Base-by-base conservation (phyloP, 1,140 invertebrate genomes). In the Zaprionus nigranus region DNA sequence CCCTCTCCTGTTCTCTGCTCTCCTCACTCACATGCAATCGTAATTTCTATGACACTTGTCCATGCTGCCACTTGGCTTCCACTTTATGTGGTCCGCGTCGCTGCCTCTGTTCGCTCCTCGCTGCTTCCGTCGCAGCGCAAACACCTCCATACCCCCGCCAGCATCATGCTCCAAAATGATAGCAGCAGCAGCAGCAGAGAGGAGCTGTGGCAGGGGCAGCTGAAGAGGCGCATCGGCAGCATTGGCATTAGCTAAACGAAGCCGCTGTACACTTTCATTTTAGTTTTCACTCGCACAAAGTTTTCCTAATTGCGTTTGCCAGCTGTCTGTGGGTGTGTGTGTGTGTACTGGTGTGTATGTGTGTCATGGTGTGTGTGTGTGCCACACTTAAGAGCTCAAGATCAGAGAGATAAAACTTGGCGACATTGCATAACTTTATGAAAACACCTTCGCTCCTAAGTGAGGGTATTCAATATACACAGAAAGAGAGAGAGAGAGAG, bases 21-120 rank as follows among this genome's bases (percentile, higher is more conserved):
- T n/a, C 15, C 46, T 13, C 26, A 62, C 49, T 61, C 28, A 63
- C 24, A 53, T 53, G 56, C 64, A 79, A 76, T 75, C 75, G 69
- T 75, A 82, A 82, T 88, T 87, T 87, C 83, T 87, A 87, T 87
- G 84, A 75, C 83, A 87, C 83, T 87, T 87, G 83, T 87, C 84
- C 84, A 81, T 70, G 83, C 83, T 74, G 84, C 84, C 83, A 87
- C 83, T 87, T 88, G 83, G 88, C 83, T 83, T 88, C 83, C 83
- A 87, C 83, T 87, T 87, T 84, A 88, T 88, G 84, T 73, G 83
- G 81, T 81, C 64, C 74, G 38, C 40, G 51, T 69, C 65, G 76
- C 46, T 67, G 49, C 71, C 58, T 43, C n/a, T 28, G 53, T 22
- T 36, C 24, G 20, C 24, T 57, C 22, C 51, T 49, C 5, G 40